Percentiles rank a stretch among this genome's conserved stretches.
These are phyloP conservation scores for Rhogogaster chlorosoma DNA, from an alignment of 2,888 invertebrate species.

Conservation along the genomic window DNA sequence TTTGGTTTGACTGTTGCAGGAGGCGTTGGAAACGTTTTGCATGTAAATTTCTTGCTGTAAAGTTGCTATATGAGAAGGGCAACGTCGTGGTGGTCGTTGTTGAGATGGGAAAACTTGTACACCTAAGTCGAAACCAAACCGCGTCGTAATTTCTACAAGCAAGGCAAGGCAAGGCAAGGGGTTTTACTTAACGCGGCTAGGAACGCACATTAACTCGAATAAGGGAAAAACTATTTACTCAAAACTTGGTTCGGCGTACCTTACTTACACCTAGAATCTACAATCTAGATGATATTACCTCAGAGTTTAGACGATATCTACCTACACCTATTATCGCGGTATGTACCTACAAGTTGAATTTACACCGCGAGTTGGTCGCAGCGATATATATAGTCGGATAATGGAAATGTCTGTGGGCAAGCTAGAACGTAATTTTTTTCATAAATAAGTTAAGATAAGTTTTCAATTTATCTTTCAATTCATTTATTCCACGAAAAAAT, in stretches of 20 bases:
- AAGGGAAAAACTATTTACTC: conserved; percentile 58
- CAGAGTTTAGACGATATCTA: too few species aligned
- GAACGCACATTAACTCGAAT: conserved; percentile 2
- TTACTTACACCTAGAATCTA: neutral
- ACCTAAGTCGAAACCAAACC: neutral
- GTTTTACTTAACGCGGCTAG: neutral
- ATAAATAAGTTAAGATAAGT: too few species aligned
- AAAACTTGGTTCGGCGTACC: conserved; percentile 52
- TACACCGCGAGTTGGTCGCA: neutral
- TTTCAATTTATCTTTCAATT: too few species aligned
- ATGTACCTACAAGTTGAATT: neutral
- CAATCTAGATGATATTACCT: neutral
- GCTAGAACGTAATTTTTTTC: too few species aligned
- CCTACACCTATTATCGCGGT: neutral
- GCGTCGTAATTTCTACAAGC: neutral
- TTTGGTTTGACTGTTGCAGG: neutral
- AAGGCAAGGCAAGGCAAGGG: neutral
- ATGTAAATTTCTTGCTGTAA: conserved; percentile 63
- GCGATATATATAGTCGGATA: neutral
- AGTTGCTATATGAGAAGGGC: neutral
- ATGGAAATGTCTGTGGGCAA: neutral
- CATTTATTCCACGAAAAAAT: too few species aligned
- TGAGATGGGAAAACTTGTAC: conserved; percentile 67
- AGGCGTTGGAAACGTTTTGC: conserved; percentile 60
- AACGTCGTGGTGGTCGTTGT: conserved; percentile 23